Percentiles rank a stretch among this genome's conserved stretches.
Evolutionary conservation across 35 echinoderm and acorn worm genomes (phyloP).

Genomic region (Apostichopus parvimensis): DNA sequence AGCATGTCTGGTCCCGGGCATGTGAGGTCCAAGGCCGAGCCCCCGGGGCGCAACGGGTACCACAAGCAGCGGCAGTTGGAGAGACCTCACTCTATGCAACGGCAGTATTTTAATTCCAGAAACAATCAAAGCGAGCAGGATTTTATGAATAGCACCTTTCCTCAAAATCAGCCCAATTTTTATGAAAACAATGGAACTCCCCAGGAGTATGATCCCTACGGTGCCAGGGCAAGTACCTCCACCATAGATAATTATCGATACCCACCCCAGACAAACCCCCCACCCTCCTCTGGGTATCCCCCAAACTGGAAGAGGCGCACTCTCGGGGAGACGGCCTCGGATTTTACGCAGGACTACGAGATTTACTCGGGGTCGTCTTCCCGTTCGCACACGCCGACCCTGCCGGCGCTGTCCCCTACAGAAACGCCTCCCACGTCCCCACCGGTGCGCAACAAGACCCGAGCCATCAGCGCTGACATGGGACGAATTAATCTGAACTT

Average conservation of each 20-base stretch:
- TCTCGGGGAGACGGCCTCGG: conserved; percentile 24
- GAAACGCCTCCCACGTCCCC: conserved; percentile 65
- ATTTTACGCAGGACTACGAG: conserved; percentile 65
- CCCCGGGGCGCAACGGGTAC: background rate
- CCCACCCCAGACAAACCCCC: background rate
- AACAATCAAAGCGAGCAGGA: background rate
- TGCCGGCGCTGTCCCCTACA: conserved; percentile 81
- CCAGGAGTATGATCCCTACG: background rate
- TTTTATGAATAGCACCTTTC: conserved; percentile 19
- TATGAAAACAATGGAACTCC: background rate
- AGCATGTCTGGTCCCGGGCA: background rate
- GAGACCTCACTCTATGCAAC: conserved; percentile 28
- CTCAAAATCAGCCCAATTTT: conserved; percentile 1
- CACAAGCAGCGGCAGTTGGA: background rate
- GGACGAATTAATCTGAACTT: background rate
- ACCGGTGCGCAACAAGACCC: conserved; percentile 47
- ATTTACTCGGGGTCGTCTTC: conserved; percentile 69
- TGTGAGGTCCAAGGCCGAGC: background rate
- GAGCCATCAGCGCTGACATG: conserved; percentile 50
- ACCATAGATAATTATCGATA: conserved; percentile 13
- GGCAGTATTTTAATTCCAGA: conserved; percentile 26
- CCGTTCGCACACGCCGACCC: conserved; percentile 78
- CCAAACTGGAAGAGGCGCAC: conserved; percentile 11
- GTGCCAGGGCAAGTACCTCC: background rate
- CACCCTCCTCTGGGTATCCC: background rate